A percentile compares a stretch with the other conserved stretches of the same genome.
Conservation (phyloP, 2,797 vertebrate genomes). For the Alca torda region DNA sequence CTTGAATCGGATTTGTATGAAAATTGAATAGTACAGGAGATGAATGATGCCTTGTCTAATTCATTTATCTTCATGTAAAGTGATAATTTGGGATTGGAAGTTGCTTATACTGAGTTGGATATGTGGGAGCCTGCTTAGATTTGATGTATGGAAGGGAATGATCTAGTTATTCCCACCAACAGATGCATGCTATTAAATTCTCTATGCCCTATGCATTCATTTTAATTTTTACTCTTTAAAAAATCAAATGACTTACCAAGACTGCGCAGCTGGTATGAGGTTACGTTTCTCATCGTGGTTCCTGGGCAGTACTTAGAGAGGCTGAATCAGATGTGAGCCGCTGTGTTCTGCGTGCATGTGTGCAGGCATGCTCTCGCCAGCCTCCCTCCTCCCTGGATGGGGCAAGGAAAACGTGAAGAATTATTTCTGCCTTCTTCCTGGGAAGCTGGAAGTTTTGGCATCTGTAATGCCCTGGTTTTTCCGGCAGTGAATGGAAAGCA, state of each 20-base stretch:
- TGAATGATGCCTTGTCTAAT: not conserved
- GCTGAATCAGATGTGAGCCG: not conserved
- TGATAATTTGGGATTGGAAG: not conserved
- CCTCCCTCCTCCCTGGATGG: not conserved
- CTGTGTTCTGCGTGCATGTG: not conserved
- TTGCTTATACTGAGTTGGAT: not conserved
- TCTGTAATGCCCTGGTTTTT: not conserved
- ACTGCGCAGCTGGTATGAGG: fast-evolving
- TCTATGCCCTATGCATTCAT: not conserved
- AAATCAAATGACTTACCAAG: not conserved
- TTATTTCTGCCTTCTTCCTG: not conserved
- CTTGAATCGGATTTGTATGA: not conserved
- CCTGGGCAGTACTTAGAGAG: not conserved
- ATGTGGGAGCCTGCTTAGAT: not conserved
- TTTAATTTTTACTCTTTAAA: not conserved
- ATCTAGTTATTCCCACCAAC: not conserved
- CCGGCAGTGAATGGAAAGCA: no score
- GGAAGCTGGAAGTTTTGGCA: not conserved
- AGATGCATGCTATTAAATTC: not conserved
- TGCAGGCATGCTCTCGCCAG: fast-evolving
- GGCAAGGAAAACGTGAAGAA: not conserved
- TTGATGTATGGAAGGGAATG: not conserved
- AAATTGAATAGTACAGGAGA: not conserved
- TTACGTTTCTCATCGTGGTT: not conserved
- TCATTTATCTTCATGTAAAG: not conserved